Evolutionary conservation across 2,888 invertebrate genomes (phyloP), one percentile per base, ranked within the genome.

Genomic region (Xylota sylvarum): DNA sequence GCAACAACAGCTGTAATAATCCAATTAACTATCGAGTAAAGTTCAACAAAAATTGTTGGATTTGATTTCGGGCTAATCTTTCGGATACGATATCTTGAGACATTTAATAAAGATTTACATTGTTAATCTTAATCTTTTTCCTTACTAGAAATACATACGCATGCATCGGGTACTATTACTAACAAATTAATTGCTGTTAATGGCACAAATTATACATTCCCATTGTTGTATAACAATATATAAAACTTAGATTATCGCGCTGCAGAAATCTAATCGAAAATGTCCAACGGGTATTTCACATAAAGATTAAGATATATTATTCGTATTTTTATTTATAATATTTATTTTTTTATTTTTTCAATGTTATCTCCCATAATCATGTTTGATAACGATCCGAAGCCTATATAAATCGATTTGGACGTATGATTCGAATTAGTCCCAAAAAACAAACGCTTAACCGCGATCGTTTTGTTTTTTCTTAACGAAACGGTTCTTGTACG

Each of bases 351-450:
- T n/a, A n/a, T 43, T 27, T 27, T 32, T 10, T 55, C n/a, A 12
- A 60, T 50, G 52, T 55, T 55, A 73, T 73, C 58, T 50, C 5
- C 23, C 32, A n/a, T 14, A 37, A 32, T 60, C 23, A 14, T 19
- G 27, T 2, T 7, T n/a, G 77, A 86, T 82, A 86, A 82, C 65
- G 5, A 73, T 55, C 65, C 62, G 19, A 19, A 77, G 74, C 73
- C 86, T 86, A 86, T 86, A 86, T 86, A 86, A 86, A 73, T 78
- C 62, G 77, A 52, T 56, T 86, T 58, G 35, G 50, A 62, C 35
- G 50, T 23, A 19, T 23, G 56, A 32, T 32, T 69, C 19, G 72
- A 77, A 65, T 69, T 78, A 86, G 86, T 86, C 67, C 82, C 9
- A 40, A 56, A 43, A 60, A 78, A 72, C 55, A 48, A 79, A 67